Conservation (phyloP, 2,113 vertebrate genomes). For the Chaetura pelagica region DNA sequence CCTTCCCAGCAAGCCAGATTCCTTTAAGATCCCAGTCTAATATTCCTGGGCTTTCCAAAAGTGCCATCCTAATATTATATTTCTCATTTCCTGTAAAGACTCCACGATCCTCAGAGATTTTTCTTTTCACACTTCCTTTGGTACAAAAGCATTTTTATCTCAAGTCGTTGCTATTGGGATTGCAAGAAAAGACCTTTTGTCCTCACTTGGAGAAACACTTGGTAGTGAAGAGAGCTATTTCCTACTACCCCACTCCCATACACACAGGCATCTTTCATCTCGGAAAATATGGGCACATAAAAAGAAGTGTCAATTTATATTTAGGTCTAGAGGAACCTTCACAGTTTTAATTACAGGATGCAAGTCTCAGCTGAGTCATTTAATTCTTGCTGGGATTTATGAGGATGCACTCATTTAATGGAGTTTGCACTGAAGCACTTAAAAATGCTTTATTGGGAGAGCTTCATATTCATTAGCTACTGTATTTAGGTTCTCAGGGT, state of each 20-base stretch:
- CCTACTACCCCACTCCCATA: not conserved
- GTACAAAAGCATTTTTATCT: not conserved
- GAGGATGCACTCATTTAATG: slow-evolving; percentile 1
- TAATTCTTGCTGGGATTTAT: slow-evolving; percentile 52
- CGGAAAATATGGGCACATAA: not conserved
- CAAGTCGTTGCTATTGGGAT: not conserved
- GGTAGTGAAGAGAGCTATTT: not conserved
- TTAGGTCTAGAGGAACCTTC: slow-evolving; percentile 33
- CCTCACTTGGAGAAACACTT: not conserved
- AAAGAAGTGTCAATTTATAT: slow-evolving; percentile 21
- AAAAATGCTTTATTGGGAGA: slow-evolving; percentile 14
- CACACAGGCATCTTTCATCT: not conserved
- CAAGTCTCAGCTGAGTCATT: slow-evolving; percentile 21
- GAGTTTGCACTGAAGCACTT: not conserved
- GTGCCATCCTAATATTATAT: not conserved
- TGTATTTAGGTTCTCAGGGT: not conserved
- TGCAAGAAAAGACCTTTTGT: not conserved
- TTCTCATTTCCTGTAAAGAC: not conserved
- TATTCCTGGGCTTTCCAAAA: not conserved
- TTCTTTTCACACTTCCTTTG: not conserved
- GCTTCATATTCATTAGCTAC: slow-evolving; percentile 33
- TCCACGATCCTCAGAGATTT: not conserved
- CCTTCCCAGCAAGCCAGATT: not conserved
- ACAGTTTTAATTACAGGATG: slow-evolving; percentile 63
- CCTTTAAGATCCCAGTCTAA: not conserved